Conservation (phyloP, 2,797 vertebrate species). For the Dipus sagitta region DNA sequence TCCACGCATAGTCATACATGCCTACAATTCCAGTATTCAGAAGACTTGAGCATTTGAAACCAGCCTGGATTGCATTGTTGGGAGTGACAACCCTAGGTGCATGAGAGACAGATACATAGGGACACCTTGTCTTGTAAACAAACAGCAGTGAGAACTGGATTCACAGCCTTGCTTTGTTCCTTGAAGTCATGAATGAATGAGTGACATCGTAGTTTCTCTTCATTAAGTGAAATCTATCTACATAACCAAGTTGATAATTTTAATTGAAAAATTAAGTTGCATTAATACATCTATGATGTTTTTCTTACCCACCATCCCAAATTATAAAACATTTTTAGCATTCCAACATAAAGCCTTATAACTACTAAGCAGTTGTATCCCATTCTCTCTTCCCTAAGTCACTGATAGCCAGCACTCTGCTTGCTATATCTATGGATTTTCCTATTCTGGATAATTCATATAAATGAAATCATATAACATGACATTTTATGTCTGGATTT, state of each 20-base stretch:
- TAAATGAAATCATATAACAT: neutral
- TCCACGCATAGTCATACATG: neutral
- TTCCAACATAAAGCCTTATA: neutral
- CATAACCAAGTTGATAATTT: neutral
- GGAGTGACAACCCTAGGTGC: too few relatives aligned
- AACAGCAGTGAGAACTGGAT: neutral
- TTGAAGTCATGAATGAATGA: neutral
- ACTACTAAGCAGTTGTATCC: neutral
- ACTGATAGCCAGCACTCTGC: neutral
- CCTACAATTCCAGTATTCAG: neutral
- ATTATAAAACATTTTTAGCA: constrained; percentile 6
- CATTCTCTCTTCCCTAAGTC: neutral
- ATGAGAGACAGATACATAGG: too few relatives aligned
- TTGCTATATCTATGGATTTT: neutral
- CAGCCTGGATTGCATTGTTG: neutral
- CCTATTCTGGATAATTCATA: neutral
- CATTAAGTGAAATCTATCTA: neutral
- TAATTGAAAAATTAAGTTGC: neutral
- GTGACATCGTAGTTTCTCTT: neutral
- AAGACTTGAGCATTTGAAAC: neutral
- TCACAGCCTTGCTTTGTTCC: neutral
- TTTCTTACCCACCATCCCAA: neutral
- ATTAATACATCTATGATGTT: neutral
- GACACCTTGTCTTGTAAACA: neutral
- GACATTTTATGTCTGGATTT: neutral